Evolutionary conservation across 1,140 invertebrate species (phyloP).

Genomic region (Drosophila azteca): DNA sequence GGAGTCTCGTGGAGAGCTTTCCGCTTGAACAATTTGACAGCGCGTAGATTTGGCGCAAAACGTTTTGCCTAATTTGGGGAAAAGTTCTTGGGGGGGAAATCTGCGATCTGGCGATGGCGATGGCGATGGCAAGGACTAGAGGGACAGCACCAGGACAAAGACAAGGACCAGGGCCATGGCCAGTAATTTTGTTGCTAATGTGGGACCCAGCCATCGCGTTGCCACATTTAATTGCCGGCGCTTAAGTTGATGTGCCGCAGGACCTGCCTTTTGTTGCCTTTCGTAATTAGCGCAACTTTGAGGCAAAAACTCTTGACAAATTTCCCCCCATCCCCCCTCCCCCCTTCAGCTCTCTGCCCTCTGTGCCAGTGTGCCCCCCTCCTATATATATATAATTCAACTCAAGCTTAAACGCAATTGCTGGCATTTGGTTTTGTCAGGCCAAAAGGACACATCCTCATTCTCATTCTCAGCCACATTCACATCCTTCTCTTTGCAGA

Average conservation of each 20-base stretch:
- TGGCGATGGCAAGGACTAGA: neutral
- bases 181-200: slow-evolving; percentile 70
- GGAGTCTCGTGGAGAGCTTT: slow-evolving; percentile 38
- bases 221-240: slow-evolving; percentile 70
- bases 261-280: slow-evolving; percentile 58
- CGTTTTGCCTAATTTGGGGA: slow-evolving; percentile 79
- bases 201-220: slow-evolving; percentile 52
- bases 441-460: slow-evolving; percentile 38
- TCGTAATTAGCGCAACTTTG: slow-evolving; percentile 72
- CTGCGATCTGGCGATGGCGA: slow-evolving; percentile 12
- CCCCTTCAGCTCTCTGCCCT: no score
- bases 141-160: neutral
- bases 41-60: slow-evolving; percentile 81
- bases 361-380: neutral
- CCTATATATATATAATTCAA: slow-evolving; percentile 39
- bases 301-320: slow-evolving; percentile 60
- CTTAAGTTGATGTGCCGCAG: slow-evolving; percentile 54
- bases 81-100: slow-evolving; percentile 55
- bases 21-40: slow-evolving; percentile 79
- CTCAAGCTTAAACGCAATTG: slow-evolving; percentile 52
- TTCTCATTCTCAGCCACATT: neutral
- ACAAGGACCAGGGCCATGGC: no score
- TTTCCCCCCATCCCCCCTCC: slow-evolving; percentile 15
- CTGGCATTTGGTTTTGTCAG: slow-evolving; percentile 59
- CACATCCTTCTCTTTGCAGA: neutral